Evolutionary conservation across 2,113 vertebrate species (phyloP).

Genomic region (Toxotes chatareus): DNA sequence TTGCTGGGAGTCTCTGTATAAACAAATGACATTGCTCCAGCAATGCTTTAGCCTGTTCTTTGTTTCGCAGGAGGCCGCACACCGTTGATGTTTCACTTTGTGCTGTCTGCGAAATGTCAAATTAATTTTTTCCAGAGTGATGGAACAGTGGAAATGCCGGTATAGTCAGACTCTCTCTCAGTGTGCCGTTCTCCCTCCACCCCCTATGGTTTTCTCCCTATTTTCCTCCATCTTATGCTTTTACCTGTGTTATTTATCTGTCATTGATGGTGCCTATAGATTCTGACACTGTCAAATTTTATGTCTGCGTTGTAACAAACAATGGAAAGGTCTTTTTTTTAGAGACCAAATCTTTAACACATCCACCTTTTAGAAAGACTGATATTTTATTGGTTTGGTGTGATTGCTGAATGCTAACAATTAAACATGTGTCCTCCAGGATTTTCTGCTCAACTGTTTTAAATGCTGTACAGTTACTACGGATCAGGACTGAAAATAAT

Average conservation of each 20-base stretch:
- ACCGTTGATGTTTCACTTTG: conserved; percentile 67
- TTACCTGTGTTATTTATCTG: not conserved
- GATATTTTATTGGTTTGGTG: no score
- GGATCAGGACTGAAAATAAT: conserved; percentile 10
- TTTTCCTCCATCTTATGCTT: conserved; percentile 7
- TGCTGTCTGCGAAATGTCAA: conserved; percentile 63
- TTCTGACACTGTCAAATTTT: not conserved
- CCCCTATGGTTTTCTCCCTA: not conserved
- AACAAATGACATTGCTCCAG: conserved; percentile 66
- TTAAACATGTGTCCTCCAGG: not conserved
- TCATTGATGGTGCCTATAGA: no score
- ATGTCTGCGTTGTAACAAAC: not conserved
- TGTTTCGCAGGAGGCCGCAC: conserved; percentile 34
- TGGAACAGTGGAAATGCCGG: conserved; percentile 53
- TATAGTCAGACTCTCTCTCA: conserved; percentile 14
- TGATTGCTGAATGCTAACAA: no score
- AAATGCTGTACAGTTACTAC: not conserved
- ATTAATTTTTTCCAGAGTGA: conserved; percentile 42
- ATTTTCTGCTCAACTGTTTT: not conserved
- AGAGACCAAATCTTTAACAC: not conserved
- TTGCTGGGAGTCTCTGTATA: conserved; percentile 50
- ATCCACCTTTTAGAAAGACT: no score
- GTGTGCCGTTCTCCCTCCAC: not conserved
- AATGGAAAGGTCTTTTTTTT: not conserved
- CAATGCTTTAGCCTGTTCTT: conserved; percentile 12